Evolutionary conservation across 2,888 invertebrate genomes (phyloP).

Genomic region (Aricia artaxerxes): DNA sequence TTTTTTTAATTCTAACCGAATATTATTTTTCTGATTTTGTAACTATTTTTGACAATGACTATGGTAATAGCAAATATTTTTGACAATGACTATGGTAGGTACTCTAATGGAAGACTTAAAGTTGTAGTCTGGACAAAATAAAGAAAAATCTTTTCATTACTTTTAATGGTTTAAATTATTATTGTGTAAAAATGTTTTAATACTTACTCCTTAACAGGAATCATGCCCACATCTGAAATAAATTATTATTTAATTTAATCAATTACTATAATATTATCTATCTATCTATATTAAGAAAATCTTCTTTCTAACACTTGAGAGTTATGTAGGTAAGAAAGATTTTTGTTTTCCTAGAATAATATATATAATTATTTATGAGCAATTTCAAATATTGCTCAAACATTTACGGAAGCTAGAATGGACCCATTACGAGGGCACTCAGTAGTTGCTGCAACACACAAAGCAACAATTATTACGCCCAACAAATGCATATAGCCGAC

Average conservation of each 20-base stretch:
- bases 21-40: neutral
- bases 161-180: neutral
- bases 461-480: neutral
- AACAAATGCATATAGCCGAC: neutral
- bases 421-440: neutral
- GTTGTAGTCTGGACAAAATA: too few species aligned
- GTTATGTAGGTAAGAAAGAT: too few species aligned
- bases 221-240: conserved; percentile 93
- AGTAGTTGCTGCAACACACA: conserved; percentile 2
- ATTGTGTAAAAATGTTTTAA: conserved; percentile 21
- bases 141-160: too few species aligned
- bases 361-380: neutral
- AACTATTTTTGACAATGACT: too few species aligned
- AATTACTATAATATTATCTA: too few species aligned
- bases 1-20: neutral
- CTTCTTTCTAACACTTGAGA: too few species aligned
- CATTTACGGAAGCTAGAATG: neutral
- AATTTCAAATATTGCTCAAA: neutral
- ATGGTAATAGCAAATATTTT: too few species aligned
- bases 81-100: too few species aligned
- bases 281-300: conserved; percentile 27
- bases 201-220: conserved; percentile 96
- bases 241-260: too few species aligned
- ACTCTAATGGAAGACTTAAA: too few species aligned
- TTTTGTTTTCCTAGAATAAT: too few species aligned